Conservation (phyloP, 2,797 vertebrate species). For the Leptatherina wallacei region DNA sequence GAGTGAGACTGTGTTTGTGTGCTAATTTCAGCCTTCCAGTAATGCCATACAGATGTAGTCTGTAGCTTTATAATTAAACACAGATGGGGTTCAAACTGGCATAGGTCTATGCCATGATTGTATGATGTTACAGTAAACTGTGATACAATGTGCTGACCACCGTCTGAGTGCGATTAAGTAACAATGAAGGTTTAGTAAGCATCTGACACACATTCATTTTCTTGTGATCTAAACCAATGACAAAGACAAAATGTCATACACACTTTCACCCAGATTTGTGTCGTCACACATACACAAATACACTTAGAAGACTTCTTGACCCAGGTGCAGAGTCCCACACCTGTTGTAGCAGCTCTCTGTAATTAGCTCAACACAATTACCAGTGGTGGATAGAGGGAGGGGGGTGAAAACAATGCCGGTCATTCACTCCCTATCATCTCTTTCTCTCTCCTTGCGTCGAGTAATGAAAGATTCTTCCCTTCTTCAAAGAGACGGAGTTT, state of each 20-base stretch:
- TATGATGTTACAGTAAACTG: conserved; percentile 59
- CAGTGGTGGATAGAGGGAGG: conserved; percentile 69
- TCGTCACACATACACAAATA: conserved; percentile 33
- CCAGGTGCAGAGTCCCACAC: conserved; percentile 86
- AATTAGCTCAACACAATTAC: conserved; percentile 86
- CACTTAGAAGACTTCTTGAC: conserved; percentile 41
- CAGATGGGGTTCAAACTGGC: conserved; percentile 71
- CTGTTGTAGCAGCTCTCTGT: conserved; percentile 86
- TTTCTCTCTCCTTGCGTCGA: conserved; percentile 75
- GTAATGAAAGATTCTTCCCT: conserved; percentile 88
- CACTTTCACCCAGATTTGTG: conserved; percentile 72
- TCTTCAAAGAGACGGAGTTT: conserved; percentile 87
- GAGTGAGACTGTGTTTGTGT: conserved; percentile 78
- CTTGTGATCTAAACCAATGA: conserved; percentile 64
- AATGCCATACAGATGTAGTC: conserved; percentile 76
- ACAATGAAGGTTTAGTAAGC: conserved; percentile 68
- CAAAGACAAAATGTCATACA: conserved; percentile 61
- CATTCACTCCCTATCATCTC: conserved; percentile 84
- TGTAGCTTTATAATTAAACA: conserved; percentile 75
- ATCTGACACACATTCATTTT: conserved; percentile 68
- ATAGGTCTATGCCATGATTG: conserved; percentile 52
- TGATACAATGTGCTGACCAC: conserved; percentile 64
- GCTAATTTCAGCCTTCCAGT: conserved; percentile 83
- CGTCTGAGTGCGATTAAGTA: conserved; percentile 64
- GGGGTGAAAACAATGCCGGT: conserved; percentile 84